These are phyloP conservation scores for Pedionomus torquatus DNA, from an alignment of 2,113 vertebrate species.

Conservation along the genomic window DNA sequence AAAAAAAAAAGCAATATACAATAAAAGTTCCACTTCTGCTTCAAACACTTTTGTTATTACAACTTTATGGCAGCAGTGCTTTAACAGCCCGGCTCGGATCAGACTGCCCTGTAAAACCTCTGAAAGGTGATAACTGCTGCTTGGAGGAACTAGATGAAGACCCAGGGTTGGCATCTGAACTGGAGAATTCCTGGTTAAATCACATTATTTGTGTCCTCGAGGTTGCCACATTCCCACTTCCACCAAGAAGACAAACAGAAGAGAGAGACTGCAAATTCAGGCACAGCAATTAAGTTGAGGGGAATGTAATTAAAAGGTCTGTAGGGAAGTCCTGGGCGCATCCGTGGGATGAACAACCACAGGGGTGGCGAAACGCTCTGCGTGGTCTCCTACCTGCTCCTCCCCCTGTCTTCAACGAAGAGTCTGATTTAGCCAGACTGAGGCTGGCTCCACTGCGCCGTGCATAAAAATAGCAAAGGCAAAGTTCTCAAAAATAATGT, in stretches of 20 bases:
- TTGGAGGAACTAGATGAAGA: background rate
- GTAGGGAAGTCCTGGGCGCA: rapidly evolving
- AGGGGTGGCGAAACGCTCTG: rapidly evolving
- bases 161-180: background rate
- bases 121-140: rapidly evolving
- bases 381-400: rapidly evolving
- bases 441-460: background rate
- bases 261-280: background rate
- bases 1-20: background rate
- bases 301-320: background rate
- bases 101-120: background rate
- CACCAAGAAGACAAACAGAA: background rate
- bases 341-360: rapidly evolving
- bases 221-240: background rate
- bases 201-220: rapidly evolving
- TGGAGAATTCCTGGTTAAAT: background rate
- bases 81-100: rapidly evolving
- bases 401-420: background rate
- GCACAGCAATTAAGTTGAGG: background rate
- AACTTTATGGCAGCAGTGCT: background rate
- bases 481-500: background rate
- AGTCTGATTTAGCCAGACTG: background rate
- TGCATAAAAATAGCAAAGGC: background rate
- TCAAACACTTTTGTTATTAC: background rate
- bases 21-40: background rate